Conservation (phyloP, 2,888 invertebrate species). For the Xanthorhoe spadicearia region DNA sequence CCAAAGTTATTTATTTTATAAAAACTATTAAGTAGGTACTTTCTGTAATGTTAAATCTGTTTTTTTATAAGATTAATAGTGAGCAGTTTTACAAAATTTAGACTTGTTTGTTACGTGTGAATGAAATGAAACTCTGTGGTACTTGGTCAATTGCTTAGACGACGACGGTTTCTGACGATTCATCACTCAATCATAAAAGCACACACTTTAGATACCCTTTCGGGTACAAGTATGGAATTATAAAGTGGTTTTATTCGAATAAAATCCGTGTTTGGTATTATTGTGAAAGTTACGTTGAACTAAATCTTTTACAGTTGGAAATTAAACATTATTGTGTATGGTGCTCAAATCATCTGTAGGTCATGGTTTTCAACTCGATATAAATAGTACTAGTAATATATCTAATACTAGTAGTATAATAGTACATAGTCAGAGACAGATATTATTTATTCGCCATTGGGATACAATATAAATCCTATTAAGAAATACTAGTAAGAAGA, state of each 20-base stretch:
- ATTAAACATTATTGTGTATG: not conserved
- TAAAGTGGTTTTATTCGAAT: slow-evolving; percentile 21
- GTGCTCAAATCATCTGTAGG: no score
- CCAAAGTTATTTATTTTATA: no score
- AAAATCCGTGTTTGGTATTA: slow-evolving; percentile 12
- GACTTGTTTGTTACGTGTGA: slow-evolving; percentile 54
- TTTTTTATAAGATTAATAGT: not conserved
- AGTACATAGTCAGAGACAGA: no score
- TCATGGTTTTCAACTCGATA: no score
- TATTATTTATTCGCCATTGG: no score
- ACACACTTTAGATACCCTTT: slow-evolving; percentile 46
- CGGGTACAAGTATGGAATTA: slow-evolving; percentile 34
- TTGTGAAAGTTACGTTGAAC: not conserved
- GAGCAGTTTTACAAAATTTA: slow-evolving; percentile 48
- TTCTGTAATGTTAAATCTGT: not conserved
- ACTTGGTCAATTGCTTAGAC: slow-evolving; percentile 54
- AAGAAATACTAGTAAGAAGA: no score
- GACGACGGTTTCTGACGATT: slow-evolving; percentile 53
- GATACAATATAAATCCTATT: no score
- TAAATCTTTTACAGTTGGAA: not conserved
- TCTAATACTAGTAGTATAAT: no score
- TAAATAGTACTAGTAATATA: no score
- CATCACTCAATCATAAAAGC: slow-evolving; percentile 58
- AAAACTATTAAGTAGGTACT: no score
- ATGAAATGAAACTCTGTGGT: slow-evolving; percentile 57